Evolutionary conservation across 2,797 vertebrate genomes (phyloP).

Genomic region (Eremophila alpestris): DNA sequence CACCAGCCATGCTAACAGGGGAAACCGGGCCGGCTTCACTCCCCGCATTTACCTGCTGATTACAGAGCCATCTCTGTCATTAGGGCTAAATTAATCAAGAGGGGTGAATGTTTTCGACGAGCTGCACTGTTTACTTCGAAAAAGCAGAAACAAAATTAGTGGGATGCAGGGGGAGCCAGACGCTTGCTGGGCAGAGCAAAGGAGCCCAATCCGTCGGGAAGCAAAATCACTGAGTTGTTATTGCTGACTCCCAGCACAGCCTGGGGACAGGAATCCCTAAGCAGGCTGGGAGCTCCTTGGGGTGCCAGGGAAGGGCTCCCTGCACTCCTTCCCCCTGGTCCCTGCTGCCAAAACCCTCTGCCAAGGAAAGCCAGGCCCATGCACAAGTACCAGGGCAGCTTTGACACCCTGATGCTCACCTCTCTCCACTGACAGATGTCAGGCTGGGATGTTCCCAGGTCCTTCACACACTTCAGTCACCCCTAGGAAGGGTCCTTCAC

Average conservation of each 20-base stretch:
- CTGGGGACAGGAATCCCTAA: background rate
- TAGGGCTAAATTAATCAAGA: conserved; percentile 66
- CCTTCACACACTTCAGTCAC: rapidly evolving
- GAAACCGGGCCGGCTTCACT: background rate
- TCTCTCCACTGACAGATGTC: background rate
- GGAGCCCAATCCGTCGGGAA: background rate
- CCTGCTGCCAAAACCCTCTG: background rate
- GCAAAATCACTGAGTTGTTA: background rate
- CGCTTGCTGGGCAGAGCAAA: background rate
- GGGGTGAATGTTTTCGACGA: conserved; percentile 29
- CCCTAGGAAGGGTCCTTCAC: background rate
- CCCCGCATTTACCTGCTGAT: conserved; percentile 46
- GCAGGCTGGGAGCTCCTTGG: background rate
- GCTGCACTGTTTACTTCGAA: conserved; percentile 18
- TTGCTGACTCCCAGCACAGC: background rate
- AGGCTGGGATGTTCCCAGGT: background rate
- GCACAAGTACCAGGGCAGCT: background rate
- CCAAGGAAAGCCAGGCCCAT: background rate
- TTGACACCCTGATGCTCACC: background rate
- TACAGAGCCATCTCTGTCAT: conserved; percentile 62
- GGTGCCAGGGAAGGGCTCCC: background rate
- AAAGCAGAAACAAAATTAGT: conserved; percentile 39
- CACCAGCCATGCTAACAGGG: conserved; percentile 83
- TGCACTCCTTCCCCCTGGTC: background rate
- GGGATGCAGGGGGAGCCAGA: background rate